A percentile compares a stretch with the other conserved stretches of the same genome.
These are phyloP conservation scores for Syngnathus typhle DNA, from an alignment of 2,113 vertebrate genomes.

Conservation along the genomic window DNA sequence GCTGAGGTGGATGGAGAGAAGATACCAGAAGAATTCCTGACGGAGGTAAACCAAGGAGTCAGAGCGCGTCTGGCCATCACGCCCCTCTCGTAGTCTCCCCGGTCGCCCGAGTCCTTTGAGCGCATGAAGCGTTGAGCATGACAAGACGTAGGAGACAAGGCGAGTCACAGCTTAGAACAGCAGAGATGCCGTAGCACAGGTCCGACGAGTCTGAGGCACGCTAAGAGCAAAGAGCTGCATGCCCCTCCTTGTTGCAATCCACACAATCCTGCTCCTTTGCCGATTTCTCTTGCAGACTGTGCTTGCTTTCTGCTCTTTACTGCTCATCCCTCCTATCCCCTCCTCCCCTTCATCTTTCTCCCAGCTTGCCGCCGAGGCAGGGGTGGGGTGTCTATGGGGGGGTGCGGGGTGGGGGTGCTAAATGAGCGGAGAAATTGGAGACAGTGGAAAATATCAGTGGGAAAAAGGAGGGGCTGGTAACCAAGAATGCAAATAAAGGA, in stretches of 20 bases:
- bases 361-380: slow-evolving; percentile 12
- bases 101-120: slow-evolving; percentile 38
- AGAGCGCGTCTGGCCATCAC: slow-evolving; percentile 56
- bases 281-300: slow-evolving; percentile 47
- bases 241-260: slow-evolving; percentile 56
- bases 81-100: slow-evolving; percentile 37
- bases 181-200: slow-evolving; percentile 31
- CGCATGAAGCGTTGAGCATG: slow-evolving; percentile 38
- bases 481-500: not conserved
- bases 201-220: slow-evolving; percentile 30
- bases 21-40: slow-evolving; percentile 39
- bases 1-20: slow-evolving; percentile 37
- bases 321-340: slow-evolving; percentile 48
- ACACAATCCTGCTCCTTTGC: slow-evolving; percentile 24
- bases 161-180: slow-evolving; percentile 15
- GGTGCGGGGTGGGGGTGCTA: slow-evolving; percentile 21
- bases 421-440: slow-evolving; percentile 35
- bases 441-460: slow-evolving; percentile 15
- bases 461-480: not conserved
- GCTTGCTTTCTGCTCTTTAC: slow-evolving; percentile 57
- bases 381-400: slow-evolving; percentile 15
- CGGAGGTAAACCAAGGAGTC: slow-evolving; percentile 38
- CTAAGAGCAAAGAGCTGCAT: slow-evolving; percentile 19
- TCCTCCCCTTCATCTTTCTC: slow-evolving; percentile 47
- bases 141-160: slow-evolving; percentile 22